Base-by-base conservation (phyloP, 2,797 vertebrate genomes). In the Sebastolobus alascanus region DNA sequence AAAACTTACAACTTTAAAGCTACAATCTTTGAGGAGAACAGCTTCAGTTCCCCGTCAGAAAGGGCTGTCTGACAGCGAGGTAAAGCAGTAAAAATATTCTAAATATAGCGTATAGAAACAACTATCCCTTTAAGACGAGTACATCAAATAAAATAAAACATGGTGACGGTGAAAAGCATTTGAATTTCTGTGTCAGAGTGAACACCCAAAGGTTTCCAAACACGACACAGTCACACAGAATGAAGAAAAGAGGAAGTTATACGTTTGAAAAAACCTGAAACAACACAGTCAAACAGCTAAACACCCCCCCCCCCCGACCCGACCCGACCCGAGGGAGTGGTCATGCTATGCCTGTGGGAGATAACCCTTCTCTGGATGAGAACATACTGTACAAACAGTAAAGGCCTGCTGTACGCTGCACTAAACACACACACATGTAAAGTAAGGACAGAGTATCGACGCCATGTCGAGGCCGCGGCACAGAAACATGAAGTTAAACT, bases 301-400 rank as follows among this genome's bases (percentile, higher is more conserved):
- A 38, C 13, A 38, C 38, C 12, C 38, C 12, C 38, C 37, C 38
- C 38, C 0, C 0, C 13, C 25, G 25, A 25, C 25, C 25, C 25
- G 25, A 25, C 8, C 37, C 13, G 37, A 38, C 37, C 37, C 11
- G 38, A 81, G 69, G 89, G 82, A 87, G 87, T 77, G 77, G 75
- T 80, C 75, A 72, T 29, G 52, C 67, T 58, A 78, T 64, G 84
- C 68, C 61, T 8, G 35, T 59, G 33, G 52, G 60, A 94, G 88
- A 93, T 88, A 92, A 93, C 73, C 55, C 66, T 79, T 82, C 68
- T 68, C 77, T 78, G 79, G 77, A 77, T 74, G 54, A 63, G 54
- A 79, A 82, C 65, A 58, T 1, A 9, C 9, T 68, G 67, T 82
- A 56, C 76, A 77, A 80, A 85, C 55, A 66, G 60, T 77, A 40